These are phyloP conservation scores for Plectrocnemia conspersa DNA, from an alignment of 1,140 invertebrate species.

Conservation along the genomic window DNA sequence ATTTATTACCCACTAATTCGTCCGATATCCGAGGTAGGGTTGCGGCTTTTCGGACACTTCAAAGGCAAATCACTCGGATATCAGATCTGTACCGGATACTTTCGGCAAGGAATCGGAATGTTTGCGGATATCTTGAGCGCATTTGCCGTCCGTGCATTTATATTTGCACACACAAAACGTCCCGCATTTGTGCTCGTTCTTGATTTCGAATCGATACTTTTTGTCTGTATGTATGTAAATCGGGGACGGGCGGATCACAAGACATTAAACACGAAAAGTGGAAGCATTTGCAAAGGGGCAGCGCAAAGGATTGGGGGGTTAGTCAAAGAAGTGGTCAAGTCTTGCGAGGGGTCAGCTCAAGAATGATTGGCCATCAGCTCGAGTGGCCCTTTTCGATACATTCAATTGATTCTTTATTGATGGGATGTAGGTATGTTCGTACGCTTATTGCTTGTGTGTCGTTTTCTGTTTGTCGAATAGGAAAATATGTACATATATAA, in stretches of 20 bases:
- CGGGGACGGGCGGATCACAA: neutral
- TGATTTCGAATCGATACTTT: neutral
- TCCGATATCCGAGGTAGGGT: neutral
- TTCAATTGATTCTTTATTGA: no score
- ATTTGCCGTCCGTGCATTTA: no score
- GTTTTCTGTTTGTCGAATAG: no score
- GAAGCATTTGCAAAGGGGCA: constrained; percentile 1
- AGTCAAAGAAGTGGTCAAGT: constrained; percentile 21
- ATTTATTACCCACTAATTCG: no score
- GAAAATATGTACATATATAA: no score
- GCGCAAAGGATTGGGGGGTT: neutral
- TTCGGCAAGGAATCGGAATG: constrained; percentile 24
- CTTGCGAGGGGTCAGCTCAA: constrained; percentile 11
- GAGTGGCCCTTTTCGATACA: no score
- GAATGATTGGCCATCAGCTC: constrained; percentile 23
- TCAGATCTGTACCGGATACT: constrained; percentile 33
- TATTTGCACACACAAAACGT: no score
- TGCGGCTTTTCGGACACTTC: neutral
- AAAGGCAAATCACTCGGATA: constrained; percentile 27
- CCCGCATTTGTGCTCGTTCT: no score
- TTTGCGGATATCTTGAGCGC: constrained; percentile 31
- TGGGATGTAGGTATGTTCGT: no score
- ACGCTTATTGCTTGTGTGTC: no score
- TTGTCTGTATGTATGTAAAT: neutral
- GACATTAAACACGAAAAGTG: constrained; percentile 4